phyloP scores from a whole-genome alignment of 2,888 invertebrate species.

The Acleris literana region DNA sequence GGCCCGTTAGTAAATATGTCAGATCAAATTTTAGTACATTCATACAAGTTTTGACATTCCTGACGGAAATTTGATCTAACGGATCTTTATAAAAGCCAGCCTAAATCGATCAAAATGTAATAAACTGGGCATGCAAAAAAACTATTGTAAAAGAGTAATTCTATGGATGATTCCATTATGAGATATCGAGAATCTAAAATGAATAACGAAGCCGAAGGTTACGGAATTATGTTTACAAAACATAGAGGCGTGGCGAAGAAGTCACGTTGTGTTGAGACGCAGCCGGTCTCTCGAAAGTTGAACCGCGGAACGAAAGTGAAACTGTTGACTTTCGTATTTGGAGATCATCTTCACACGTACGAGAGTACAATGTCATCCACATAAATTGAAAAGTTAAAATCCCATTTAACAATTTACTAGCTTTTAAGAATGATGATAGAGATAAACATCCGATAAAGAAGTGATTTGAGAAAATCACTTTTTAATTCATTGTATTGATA shows the following conservation, averaged over 20 bases:
- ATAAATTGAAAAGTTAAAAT: conserved; percentile 45
- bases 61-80: too few relatives aligned
- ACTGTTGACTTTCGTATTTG: conserved; percentile 56
- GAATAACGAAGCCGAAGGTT: conserved; percentile 42
- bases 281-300: conserved; percentile 63
- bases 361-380: conserved; percentile 51
- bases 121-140: background rate
- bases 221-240: conserved; percentile 59
- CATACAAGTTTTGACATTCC: too few relatives aligned
- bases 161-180: conserved; percentile 25
- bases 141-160: conserved; percentile 19
- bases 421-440: conserved; percentile 11
- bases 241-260: conserved; percentile 54
- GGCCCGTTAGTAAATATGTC: too few relatives aligned
- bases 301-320: conserved; percentile 73
- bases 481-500: conserved; percentile 18
- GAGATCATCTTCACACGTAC: conserved; percentile 55
- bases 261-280: conserved; percentile 43
- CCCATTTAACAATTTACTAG: conserved; percentile 13
- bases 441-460: conserved; percentile 13
- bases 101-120: conserved; percentile 17
- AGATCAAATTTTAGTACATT: too few relatives aligned
- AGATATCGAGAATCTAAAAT: conserved; percentile 32
- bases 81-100: too few relatives aligned
- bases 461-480: conserved; percentile 17